Evolutionary conservation across 2,888 invertebrate species (phyloP).

Genomic region (Acanthosoma haemorrhoidale): DNA sequence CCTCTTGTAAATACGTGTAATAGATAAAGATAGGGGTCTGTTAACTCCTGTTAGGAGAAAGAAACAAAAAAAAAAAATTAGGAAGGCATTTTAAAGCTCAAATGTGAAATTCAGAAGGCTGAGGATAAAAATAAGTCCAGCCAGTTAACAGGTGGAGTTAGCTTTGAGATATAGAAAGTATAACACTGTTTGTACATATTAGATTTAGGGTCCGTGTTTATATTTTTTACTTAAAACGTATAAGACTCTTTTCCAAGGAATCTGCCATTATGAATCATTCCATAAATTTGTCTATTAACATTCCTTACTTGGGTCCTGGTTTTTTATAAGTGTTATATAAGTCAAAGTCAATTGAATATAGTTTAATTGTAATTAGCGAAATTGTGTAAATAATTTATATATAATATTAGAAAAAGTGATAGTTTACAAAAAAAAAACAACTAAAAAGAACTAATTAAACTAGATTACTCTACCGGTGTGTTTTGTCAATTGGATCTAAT

Average conservation of each 20-base stretch:
- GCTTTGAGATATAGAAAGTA: neutral
- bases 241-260: conserved; percentile 1
- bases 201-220: conserved; percentile 1
- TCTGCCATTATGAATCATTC: conserved; percentile 11
- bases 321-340: conserved; percentile 17
- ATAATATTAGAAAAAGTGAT: conserved; percentile 14
- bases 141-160: neutral
- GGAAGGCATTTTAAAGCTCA: neutral
- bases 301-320: conserved; percentile 19
- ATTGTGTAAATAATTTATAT: conserved; percentile 13
- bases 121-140: neutral
- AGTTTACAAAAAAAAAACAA: no score
- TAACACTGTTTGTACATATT: neutral
- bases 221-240: neutral
- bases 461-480: conserved; percentile 11
- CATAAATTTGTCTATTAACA: conserved; percentile 22
- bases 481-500: conserved; percentile 7
- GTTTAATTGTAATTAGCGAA: conserved; percentile 19
- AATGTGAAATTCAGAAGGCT: neutral
- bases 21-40: neutral
- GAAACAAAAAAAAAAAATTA: neutral
- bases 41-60: no score
- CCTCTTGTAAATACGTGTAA: neutral
- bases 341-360: conserved; percentile 26
- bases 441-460: neutral